Evolutionary conservation across 92 coral and sea anemone species (phyloP).

Genomic region (Pocillopora meandrina): DNA sequence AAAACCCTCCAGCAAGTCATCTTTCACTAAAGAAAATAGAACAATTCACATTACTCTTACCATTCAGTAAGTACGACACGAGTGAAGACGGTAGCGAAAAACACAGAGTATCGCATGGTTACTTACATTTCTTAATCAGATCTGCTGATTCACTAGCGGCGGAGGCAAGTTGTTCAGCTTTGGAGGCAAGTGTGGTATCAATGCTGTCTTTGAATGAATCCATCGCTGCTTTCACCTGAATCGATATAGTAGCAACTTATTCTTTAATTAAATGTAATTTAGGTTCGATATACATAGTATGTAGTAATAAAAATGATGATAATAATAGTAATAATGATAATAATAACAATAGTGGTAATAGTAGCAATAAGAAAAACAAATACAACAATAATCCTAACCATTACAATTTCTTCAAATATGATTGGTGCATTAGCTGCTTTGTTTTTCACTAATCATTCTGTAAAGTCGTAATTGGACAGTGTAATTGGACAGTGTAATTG

Average conservation of each 20-base stretch:
- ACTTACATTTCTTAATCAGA: conserved; percentile 69
- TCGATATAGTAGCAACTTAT: neutral
- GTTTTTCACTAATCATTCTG: too few relatives aligned
- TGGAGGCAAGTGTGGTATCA: conserved; percentile 63
- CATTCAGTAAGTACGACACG: neutral
- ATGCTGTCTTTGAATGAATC: conserved; percentile 77
- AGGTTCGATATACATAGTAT: too few relatives aligned
- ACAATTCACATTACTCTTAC: neutral
- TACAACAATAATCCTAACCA: too few relatives aligned
- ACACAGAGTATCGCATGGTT: neutral
- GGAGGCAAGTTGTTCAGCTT: conserved; percentile 72
- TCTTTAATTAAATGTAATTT: too few relatives aligned
- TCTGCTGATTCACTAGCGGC: conserved; percentile 77
- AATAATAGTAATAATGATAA: too few relatives aligned
- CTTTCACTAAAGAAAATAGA: conserved; percentile 63
- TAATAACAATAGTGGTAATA: too few relatives aligned
- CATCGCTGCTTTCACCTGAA: conserved; percentile 84
- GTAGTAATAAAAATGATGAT: too few relatives aligned
- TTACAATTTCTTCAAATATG: too few relatives aligned
- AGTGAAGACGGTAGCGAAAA: neutral
- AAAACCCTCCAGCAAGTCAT: conserved; percentile 75
- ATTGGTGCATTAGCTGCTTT: too few relatives aligned
- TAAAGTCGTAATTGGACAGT: too few relatives aligned
- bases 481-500: too few relatives aligned
- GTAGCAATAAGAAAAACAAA: too few relatives aligned